Evolutionary conservation across 1,140 invertebrate species (phyloP), one percentile per base, ranked within the genome.

Genomic region (Ctenoplectra terminalis): DNA sequence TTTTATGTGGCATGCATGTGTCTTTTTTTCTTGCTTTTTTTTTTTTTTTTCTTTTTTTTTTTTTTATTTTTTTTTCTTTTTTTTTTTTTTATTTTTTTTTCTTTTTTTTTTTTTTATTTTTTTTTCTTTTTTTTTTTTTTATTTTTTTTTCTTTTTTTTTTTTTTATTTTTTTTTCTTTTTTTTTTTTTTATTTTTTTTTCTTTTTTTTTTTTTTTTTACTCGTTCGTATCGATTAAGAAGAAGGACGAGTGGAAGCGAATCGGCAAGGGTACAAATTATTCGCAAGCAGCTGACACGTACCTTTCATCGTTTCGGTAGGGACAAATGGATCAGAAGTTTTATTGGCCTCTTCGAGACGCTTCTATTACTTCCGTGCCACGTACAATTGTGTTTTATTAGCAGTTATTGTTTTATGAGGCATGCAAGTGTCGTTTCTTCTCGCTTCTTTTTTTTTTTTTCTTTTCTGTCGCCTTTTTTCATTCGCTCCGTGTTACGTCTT

Each of bases 311-410:
- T 78, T 82, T 83, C 56, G 64, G 40, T 69, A 76, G 29, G 31
- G 23, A 54, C 46, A 81, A 26, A 64, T 29, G 54, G 66, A 85
- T 72, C 34, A 13, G 40, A 37, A 58, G 76, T 75, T 52, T 85
- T 67, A 82, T 77, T 72, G 43, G 48, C 34, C 37, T 31, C 8
- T 13, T 34, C 46, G 26, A 79, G 69, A 72, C 63, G 77, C 69
- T 52, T 72, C 58, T 52, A 73, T 73, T 80, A 80, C 77, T 80
- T 80, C 69, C 77, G 77, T 15, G 70, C 69, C 70, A 73, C 15
- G 77, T n/a, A 63, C 77, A 73, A 80, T 80, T 80, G 58, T 34
- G 77, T 80, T 43, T 80, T 73, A 80, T 80, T 80, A 80, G 34
- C 77, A 52, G 77, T 73, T 80, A 80, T 80, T 80, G 77, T 73